These are phyloP conservation scores for Scolopax mira DNA, from an alignment of 2,113 vertebrate species.

Conservation along the genomic window DNA sequence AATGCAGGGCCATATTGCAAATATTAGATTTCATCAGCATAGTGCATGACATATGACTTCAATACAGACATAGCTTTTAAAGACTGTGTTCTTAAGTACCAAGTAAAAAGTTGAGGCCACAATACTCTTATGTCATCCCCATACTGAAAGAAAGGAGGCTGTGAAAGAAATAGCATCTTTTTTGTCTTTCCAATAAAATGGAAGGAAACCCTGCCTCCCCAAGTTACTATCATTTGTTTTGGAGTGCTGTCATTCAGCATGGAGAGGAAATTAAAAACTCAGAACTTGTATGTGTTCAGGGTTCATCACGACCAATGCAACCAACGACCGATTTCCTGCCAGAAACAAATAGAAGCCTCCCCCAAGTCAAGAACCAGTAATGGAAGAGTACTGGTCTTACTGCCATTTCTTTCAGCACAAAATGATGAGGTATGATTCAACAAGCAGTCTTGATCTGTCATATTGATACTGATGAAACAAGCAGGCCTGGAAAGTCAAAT, in stretches of 20 bases:
- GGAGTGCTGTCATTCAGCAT: not conserved
- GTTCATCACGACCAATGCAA: not conserved
- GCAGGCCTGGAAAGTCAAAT: not conserved
- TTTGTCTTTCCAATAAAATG: not conserved
- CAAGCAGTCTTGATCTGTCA: not conserved
- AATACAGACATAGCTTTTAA: not conserved
- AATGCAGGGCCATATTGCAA: not conserved
- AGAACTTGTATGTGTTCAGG: not conserved
- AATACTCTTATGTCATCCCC: not conserved
- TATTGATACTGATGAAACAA: not conserved
- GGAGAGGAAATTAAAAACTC: not conserved
- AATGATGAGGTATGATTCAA: not conserved
- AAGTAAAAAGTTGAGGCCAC: not conserved
- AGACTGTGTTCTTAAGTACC: not conserved
- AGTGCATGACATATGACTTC: not conserved
- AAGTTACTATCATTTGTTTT: not conserved
- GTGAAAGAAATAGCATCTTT: not conserved
- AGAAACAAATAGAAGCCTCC: not conserved
- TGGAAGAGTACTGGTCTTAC: not conserved
- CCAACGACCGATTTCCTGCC: not conserved
- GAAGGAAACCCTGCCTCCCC: not conserved
- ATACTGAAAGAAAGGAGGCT: not conserved
- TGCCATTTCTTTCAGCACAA: not conserved
- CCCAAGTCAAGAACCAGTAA: not conserved
- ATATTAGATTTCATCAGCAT: not conserved